Evolutionary conservation across 2,888 invertebrate species (phyloP), one percentile per base, ranked within the genome.

Genomic region (Congeria kusceri): DNA sequence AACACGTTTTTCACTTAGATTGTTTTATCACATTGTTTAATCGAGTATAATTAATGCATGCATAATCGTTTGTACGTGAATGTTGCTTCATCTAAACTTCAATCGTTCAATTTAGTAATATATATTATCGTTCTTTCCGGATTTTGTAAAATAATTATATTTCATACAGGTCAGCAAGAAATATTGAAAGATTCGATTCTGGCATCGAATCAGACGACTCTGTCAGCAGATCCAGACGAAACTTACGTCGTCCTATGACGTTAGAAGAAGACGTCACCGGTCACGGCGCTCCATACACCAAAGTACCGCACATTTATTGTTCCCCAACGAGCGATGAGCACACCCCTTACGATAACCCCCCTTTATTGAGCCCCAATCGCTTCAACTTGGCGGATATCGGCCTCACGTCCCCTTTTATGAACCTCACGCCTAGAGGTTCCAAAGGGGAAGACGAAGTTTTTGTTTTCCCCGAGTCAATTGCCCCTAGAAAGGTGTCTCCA

Each of bases 381-480:
- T 80, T 77, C 46, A 77, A 83, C 53, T 18, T 83, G 27, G 65
- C 63, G 11, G 83, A 83, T 15, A 83, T 83, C 15, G 74, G 74
- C 15, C 71, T 80, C 0, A 83, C 83, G 0, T 83, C 83, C 9
- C 83, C 83, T 1, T 83, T 83, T 63, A 29, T 77, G 0, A 76
- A 32, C 44, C 58, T 46, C 3, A 74, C 67, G 4, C 59, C 64
- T 3, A 23, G 46, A 18, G 23, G 32, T 0, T 20, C 49, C n/a
- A 58, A 53, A 49, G 25, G 56, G 13, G 69, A 75, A 9, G 68
- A 68, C 18, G 65, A 69, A 15, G 76, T 62, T 9, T 69, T 63
- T 47, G 69, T 80, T 0, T 83, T 83, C 62, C 67, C 73, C 3
- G 56, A 49, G 15, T 25, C 68, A 5, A 32, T 58, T 1, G 58